phyloP scores from a whole-genome alignment of 2,888 invertebrate species.

The Eubasilissa splendida region DNA sequence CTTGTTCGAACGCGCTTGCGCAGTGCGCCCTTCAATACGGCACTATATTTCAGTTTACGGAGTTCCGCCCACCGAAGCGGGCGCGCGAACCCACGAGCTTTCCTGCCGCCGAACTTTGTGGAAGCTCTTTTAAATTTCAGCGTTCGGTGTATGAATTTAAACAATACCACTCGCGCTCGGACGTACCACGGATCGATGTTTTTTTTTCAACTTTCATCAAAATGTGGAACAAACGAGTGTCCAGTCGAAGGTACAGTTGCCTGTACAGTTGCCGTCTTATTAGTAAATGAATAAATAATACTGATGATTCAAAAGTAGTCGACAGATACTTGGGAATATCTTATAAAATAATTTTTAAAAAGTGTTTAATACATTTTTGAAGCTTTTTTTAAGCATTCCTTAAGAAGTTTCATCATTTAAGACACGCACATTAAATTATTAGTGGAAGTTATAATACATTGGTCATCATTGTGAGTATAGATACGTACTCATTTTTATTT shows the following conservation, averaged over 20 bases:
- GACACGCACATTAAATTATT: too few relatives aligned
- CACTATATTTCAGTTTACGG: constrained; percentile 44
- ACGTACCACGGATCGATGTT: not conserved
- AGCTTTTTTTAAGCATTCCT: too few relatives aligned
- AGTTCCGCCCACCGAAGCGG: constrained; percentile 52
- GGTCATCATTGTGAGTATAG: too few relatives aligned
- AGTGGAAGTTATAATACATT: too few relatives aligned
- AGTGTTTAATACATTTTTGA: too few relatives aligned
- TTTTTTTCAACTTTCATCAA: not conserved
- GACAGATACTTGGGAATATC: not conserved
- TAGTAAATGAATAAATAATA: constrained; percentile 35
- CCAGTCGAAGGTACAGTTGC: constrained; percentile 15
- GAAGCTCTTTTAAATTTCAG: constrained; percentile 30
- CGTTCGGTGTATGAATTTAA: not conserved
- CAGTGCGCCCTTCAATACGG: constrained; percentile 50
- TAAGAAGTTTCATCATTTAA: too few relatives aligned
- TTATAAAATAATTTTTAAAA: too few relatives aligned
- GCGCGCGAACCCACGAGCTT: constrained; percentile 23
- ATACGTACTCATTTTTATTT: too few relatives aligned
- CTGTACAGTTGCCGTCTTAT: not conserved
- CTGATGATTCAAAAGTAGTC: not conserved
- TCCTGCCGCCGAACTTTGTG: constrained; percentile 37
- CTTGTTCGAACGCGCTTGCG: constrained; percentile 55
- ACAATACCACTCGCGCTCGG: not conserved
- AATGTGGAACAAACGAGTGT: too few relatives aligned